A percentile compares a stretch with the other conserved stretches of the same genome.
Conservation (phyloP, 2,113 vertebrate genomes). For the Pogona vitticeps region DNA sequence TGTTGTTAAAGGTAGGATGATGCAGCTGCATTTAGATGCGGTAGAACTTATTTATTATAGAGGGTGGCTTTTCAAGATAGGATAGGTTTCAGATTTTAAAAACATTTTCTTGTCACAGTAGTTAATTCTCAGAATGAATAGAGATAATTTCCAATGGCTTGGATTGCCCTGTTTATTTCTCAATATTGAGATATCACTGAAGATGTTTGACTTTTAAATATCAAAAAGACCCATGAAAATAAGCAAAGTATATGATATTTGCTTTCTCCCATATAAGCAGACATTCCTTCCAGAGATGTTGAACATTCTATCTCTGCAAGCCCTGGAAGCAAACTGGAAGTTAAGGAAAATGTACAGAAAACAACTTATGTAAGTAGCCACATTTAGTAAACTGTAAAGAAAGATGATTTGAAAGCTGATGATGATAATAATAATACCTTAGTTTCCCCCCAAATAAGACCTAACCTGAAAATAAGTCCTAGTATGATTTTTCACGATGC, state of each 20-base stretch:
- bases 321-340: conserved; percentile 39
- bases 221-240: background rate
- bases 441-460: too few relatives aligned
- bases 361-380: conserved; percentile 60
- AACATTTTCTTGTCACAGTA: background rate
- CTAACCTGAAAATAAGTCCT: too few relatives aligned
- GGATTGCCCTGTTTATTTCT: background rate
- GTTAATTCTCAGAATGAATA: background rate
- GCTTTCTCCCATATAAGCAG: conserved; percentile 37
- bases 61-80: background rate
- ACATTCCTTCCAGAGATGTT: conserved; percentile 33
- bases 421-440: too few relatives aligned
- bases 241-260: background rate
- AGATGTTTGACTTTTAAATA: background rate
- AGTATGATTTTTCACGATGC: too few relatives aligned
- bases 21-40: background rate
- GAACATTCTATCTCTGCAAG: conserved; percentile 27
- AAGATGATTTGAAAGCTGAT: background rate
- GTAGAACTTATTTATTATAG: background rate
- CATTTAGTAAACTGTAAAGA: background rate
- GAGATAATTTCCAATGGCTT: background rate
- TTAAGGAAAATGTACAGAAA: conserved; percentile 24
- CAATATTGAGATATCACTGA: background rate
- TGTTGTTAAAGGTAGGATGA: conserved; percentile 47
- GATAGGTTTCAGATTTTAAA: background rate